Conservation (phyloP, 2,797 vertebrate species). For the Oreortyx pictus region DNA sequence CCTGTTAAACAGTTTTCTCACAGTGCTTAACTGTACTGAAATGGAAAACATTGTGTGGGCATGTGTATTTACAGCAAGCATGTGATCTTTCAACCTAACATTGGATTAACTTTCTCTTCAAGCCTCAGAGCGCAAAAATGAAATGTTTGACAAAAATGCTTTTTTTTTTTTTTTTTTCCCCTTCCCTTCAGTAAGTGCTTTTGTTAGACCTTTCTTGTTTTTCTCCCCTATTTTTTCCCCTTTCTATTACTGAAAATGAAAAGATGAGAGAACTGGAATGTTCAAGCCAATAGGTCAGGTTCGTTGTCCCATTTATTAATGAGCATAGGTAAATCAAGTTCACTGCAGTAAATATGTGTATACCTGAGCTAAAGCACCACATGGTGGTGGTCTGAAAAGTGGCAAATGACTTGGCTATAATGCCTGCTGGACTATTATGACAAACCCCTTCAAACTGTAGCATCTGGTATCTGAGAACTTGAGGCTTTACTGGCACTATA, state of each 20-base stretch:
- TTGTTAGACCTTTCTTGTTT: background rate
- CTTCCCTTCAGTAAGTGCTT: background rate
- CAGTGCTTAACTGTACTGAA: background rate
- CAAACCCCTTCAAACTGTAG: background rate
- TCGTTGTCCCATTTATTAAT: background rate
- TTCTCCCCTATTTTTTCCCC: fast-evolving
- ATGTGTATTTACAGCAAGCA: background rate
- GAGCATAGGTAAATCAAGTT: background rate
- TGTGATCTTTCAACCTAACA: background rate
- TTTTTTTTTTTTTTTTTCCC: background rate
- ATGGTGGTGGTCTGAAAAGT: background rate
- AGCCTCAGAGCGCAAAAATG: background rate
- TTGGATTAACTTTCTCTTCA: background rate
- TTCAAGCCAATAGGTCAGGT: background rate
- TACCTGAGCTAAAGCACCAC: background rate
- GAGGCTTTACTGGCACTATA: background rate
- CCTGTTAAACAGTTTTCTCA: slow-evolving; percentile 41
- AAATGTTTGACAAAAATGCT: background rate
- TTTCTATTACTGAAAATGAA: background rate
- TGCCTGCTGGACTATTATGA: background rate
- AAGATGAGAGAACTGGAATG: background rate
- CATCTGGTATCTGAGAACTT: background rate
- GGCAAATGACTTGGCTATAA: background rate
- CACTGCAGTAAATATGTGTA: background rate
- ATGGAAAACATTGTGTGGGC: background rate